Base-by-base conservation (phyloP, 2,888 invertebrate species). In the Agrotis ipsilon region DNA sequence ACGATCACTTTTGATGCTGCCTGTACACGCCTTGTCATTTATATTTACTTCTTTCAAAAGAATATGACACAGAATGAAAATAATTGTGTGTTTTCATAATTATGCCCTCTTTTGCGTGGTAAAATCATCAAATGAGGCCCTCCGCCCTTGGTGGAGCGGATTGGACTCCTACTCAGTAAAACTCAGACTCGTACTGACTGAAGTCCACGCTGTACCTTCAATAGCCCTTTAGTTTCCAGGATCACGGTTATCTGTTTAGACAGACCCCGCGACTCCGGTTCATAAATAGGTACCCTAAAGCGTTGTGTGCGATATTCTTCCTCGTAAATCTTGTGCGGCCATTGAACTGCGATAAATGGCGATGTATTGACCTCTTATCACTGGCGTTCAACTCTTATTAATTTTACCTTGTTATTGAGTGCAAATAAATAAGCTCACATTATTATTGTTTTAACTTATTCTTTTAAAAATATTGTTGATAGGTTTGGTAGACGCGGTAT, bases 341-440 rank as follows among this genome's bases (percentile, higher is more conserved):
- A 81, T 83, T 86, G 88, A 80, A 80, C 87, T 83, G 72, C 69
- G 85, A 82, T 78, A 86, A 78, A 80, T 49, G 61, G 72, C 59
- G 64, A 72, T 72, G 68, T 74, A 82, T 81, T 89, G 92, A 92
- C 90, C 92, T 90, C 86, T 92, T 91, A 92, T 92, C 90, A 85
- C 69, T 81, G 68, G 65, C 70, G 64, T 69, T 51, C 72, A 73
- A 68, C 71, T 72, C 66, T 75, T 82, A 83, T 69, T 81, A 76
- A 84, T 81, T 84, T 74, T 85, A 85, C 81, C 79, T 79, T 84
- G 80, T 83, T 72, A 83, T 71, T 67, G 48, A 61, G 55, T 49
- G 80, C 75, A 72, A 80, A 68, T 78, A 75, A 61, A 58, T 68
- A 45, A 59, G 19, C 14, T 51, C 63, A 16, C 75, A 54, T 69